Percentiles rank a stretch among this genome's conserved stretches.
These are phyloP conservation scores for Desoria tigrina DNA, from an alignment of 2,888 invertebrate genomes.

Conservation along the genomic window DNA sequence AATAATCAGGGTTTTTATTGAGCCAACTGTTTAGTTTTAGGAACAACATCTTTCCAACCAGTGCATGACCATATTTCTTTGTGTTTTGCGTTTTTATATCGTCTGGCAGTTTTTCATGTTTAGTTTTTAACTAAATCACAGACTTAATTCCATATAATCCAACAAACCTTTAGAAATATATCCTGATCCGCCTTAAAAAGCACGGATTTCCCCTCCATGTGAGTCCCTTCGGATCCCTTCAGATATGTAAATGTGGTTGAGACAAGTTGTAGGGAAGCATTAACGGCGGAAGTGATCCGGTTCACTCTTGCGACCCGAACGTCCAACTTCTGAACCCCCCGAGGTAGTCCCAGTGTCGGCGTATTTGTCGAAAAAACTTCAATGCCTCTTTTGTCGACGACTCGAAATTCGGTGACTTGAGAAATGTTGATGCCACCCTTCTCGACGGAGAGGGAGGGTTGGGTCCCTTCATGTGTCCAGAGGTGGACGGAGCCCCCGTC, in stretches of 20 bases:
- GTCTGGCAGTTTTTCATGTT: background rate
- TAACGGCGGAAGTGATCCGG: slow-evolving; percentile 72
- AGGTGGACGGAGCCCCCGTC: slow-evolving; percentile 56
- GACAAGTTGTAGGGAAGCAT: slow-evolving; percentile 67
- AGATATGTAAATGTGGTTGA: slow-evolving; percentile 70
- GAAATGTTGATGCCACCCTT: slow-evolving; percentile 70
- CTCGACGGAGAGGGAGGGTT: slow-evolving; percentile 62
- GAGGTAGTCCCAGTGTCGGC: slow-evolving; percentile 71
- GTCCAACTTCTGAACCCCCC: slow-evolving; percentile 58
- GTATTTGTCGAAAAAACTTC: slow-evolving; percentile 74
- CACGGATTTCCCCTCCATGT: slow-evolving; percentile 64
- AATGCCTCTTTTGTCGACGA: slow-evolving; percentile 68
- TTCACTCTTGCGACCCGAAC: slow-evolving; percentile 65
- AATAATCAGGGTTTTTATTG: too few species aligned
- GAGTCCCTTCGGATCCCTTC: slow-evolving; percentile 74
- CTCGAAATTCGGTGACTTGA: slow-evolving; percentile 68
- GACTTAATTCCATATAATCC: too few species aligned
- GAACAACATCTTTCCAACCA: too few species aligned
- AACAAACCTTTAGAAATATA: slow-evolving; percentile 67
- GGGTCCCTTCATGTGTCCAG: slow-evolving; percentile 53
- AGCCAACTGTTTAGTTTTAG: too few species aligned
- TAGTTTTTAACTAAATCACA: background rate
- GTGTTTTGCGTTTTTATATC: background rate
- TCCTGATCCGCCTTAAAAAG: slow-evolving; percentile 77
- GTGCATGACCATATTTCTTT: too few species aligned